Evolutionary conservation across 2,797 vertebrate species (phyloP).

Genomic region (Muscicapa comitata): DNA sequence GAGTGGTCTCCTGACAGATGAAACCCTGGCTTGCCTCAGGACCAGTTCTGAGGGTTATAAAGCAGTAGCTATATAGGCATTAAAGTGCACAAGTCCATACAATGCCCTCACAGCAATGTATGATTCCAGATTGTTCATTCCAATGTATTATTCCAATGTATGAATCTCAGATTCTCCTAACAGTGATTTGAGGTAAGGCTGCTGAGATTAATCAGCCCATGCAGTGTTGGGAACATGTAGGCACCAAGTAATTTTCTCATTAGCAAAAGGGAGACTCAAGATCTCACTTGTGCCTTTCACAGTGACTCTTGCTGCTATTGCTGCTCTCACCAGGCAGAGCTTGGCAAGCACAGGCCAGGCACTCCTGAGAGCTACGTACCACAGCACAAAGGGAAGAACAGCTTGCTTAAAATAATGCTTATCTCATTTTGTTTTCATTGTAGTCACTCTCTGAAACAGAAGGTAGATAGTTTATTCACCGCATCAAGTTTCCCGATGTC

Average conservation of each 20-base stretch:
- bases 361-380: background rate
- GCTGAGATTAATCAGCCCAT: background rate
- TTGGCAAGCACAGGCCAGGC: background rate
- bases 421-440: conserved; percentile 36
- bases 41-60: background rate
- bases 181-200: background rate
- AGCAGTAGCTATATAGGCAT: background rate
- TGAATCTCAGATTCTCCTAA: background rate
- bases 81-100: background rate
- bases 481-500: conserved; percentile 10
- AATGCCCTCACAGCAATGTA: background rate
- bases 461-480: conserved; percentile 40
- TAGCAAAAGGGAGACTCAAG: background rate
- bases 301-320: background rate
- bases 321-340: background rate
- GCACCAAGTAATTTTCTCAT: background rate
- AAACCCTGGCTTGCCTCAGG: background rate
- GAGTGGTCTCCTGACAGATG: background rate
- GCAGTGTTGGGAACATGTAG: background rate
- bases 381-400: background rate
- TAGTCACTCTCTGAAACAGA: conserved; percentile 25
- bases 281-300: background rate
- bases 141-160: too few relatives aligned
- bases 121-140: too few relatives aligned
- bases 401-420: background rate